Percentiles rank a stretch among this genome's conserved stretches.
These are phyloP conservation scores for Corythaeola cristata DNA, from an alignment of 2,113 vertebrate genomes.

Conservation along the genomic window DNA sequence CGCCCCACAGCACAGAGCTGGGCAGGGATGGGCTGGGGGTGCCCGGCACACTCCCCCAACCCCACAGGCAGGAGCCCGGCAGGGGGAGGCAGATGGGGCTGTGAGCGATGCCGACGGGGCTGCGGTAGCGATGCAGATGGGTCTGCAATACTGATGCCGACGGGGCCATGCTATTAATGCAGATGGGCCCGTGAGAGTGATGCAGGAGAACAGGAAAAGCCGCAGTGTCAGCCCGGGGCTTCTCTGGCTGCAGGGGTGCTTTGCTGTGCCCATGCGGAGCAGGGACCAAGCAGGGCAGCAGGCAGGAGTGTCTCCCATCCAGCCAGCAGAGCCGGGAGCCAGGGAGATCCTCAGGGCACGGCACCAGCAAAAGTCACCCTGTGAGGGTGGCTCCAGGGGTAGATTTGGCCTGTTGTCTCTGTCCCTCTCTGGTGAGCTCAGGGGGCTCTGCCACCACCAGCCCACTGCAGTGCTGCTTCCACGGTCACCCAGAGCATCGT, in stretches of 20 bases:
- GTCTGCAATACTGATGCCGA: not conserved
- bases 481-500: not conserved
- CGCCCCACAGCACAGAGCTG: rapidly evolving
- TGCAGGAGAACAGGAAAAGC: not conserved
- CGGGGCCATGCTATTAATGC: not conserved
- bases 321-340: not conserved
- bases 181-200: rapidly evolving
- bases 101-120: not conserved
- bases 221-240: rapidly evolving
- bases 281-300: not conserved
- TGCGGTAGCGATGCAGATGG: not conserved
- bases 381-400: not conserved
- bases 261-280: not conserved
- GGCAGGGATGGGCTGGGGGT: not conserved
- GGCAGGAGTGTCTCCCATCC: not conserved
- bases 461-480: not conserved
- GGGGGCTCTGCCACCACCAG: too few relatives aligned
- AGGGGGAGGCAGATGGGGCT: not conserved
- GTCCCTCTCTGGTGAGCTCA: not conserved
- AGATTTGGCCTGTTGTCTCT: not conserved
- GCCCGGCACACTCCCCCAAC: rapidly evolving
- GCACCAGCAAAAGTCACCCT: not conserved
- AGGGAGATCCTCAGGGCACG: not conserved
- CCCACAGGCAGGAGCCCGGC: rapidly evolving
- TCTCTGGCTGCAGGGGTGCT: not conserved